Percentiles rank a stretch among this genome's conserved stretches.
These are phyloP conservation scores for Heterocephalus glaber DNA, from an alignment of 2,113 vertebrate genomes.

Conservation along the genomic window DNA sequence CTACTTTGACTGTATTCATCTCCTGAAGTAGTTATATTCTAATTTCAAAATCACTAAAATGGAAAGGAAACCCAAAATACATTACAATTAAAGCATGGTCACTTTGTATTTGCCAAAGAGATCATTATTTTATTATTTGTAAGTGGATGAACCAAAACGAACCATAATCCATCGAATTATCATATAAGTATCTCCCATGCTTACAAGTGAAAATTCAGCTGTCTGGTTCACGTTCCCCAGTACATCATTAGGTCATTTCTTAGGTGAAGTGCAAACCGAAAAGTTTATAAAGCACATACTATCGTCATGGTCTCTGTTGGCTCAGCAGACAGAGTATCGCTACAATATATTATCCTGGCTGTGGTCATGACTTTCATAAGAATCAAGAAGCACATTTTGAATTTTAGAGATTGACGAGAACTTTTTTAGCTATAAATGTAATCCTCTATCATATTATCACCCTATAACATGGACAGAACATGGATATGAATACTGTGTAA, in stretches of 20 bases:
- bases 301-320: background rate
- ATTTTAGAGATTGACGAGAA: background rate
- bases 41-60: background rate
- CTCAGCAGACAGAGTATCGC: background rate
- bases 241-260: background rate
- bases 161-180: background rate
- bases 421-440: background rate
- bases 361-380: background rate
- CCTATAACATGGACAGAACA: background rate
- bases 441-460: background rate
- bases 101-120: background rate
- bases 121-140: background rate
- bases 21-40: background rate
- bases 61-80: background rate
- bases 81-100: background rate
- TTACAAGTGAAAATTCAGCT: background rate
- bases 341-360: background rate
- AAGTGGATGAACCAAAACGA: background rate
- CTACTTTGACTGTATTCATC: background rate
- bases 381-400: background rate
- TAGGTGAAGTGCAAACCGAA: too few species aligned
- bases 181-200: background rate
- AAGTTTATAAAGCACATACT: accelerated
- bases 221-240: background rate
- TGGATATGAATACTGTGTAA: background rate